These are phyloP conservation scores for Melanostigma gelatinosum DNA, from an alignment of 2,113 vertebrate species.

Conservation along the genomic window DNA sequence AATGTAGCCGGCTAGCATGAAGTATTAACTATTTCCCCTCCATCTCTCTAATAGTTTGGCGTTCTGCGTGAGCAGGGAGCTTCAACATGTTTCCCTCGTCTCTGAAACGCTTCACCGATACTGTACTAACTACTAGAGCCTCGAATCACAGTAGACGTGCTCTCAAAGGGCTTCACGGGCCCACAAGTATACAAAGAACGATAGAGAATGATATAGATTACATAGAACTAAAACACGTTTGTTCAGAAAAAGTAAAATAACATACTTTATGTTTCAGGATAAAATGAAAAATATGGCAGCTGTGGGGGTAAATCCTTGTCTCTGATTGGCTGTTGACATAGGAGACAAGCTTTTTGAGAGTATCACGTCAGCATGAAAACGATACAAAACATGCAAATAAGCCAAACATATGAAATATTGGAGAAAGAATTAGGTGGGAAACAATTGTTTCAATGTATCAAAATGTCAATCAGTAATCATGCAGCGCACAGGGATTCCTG, in stretches of 20 bases:
- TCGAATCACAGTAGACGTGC: too few species aligned
- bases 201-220: not conserved
- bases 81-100: not conserved
- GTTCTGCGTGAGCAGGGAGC: not conserved
- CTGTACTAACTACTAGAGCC: not conserved
- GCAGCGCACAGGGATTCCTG: not conserved
- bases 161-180: not conserved
- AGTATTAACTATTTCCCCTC: not conserved
- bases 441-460: not conserved
- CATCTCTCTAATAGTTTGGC: not conserved
- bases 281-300: not conserved
- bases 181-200: not conserved
- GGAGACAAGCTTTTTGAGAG: not conserved
- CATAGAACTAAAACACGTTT: not conserved
- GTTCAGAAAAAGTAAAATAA: too few species aligned
- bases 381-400: conserved; percentile 18
- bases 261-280: not conserved
- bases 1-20: not conserved
- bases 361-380: not conserved
- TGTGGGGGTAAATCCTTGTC: not conserved
- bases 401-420: conserved; percentile 1
- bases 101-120: not conserved
- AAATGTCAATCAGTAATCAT: conserved; percentile 29
- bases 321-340: not conserved
- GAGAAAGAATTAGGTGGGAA: not conserved